Conservation (phyloP, 1,140 invertebrate genomes). For the Galleria mellonella region DNA sequence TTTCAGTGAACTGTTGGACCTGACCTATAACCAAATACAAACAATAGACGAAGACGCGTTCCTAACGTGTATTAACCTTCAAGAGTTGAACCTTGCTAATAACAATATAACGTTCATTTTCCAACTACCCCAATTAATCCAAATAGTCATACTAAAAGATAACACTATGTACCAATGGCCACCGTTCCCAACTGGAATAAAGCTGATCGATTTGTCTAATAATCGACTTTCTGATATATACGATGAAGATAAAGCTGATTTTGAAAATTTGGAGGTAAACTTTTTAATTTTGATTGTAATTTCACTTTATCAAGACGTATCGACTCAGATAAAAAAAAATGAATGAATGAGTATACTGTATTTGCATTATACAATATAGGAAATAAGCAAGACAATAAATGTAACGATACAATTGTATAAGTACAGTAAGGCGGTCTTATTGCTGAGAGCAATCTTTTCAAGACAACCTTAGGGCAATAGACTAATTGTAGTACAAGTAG, state of each 20-base stretch:
- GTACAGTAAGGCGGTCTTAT: too few species aligned
- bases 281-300: too few species aligned
- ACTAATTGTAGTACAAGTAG: too few species aligned
- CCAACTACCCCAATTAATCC: slow-evolving; percentile 40
- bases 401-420: too few species aligned
- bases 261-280: slow-evolving; percentile 61
- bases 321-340: too few species aligned
- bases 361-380: too few species aligned
- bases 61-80: slow-evolving; percentile 38
- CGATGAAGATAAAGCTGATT: slow-evolving; percentile 41
- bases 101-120: slow-evolving; percentile 64
- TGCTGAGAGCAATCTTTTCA: too few species aligned
- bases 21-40: slow-evolving; percentile 66
- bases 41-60: slow-evolving; percentile 56
- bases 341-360: too few species aligned
- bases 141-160: slow-evolving; percentile 49
- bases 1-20: slow-evolving; percentile 60
- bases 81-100: slow-evolving; percentile 58
- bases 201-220: slow-evolving; percentile 60
- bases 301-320: too few species aligned
- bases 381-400: too few species aligned
- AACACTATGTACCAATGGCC: slow-evolving; percentile 64
- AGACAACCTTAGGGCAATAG: too few species aligned
- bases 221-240: slow-evolving; percentile 53
- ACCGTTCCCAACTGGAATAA: slow-evolving; percentile 52